Conservation (phyloP, 2,113 vertebrate genomes). For the Archilochus colubris region DNA sequence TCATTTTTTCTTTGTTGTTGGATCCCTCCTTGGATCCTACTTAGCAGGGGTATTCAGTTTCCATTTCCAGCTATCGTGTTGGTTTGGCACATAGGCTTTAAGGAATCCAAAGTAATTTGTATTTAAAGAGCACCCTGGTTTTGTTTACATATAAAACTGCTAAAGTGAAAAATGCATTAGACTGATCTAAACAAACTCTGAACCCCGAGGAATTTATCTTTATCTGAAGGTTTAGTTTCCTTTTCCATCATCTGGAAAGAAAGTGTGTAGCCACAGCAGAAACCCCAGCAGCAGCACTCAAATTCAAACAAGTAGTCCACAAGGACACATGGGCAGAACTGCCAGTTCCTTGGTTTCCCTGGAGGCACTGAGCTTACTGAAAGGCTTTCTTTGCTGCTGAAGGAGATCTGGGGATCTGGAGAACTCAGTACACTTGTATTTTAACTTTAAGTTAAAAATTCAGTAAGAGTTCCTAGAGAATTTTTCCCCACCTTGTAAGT, state of each 20-base stretch:
- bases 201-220: not conserved
- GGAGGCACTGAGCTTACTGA: not conserved
- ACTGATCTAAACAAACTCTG: not conserved
- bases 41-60: not conserved
- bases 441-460: not conserved
- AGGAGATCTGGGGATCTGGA: not conserved
- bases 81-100: not conserved
- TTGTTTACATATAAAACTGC: conserved; percentile 20
- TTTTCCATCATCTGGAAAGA: not conserved
- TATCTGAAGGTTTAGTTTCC: not conserved
- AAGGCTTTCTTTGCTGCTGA: not conserved
- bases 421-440: not conserved
- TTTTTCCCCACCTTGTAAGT: not conserved
- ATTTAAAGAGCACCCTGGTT: conserved; percentile 15
- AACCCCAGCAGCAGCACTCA: not conserved
- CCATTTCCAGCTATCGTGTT: not conserved
- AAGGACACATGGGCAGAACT: not conserved
- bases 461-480: not conserved
- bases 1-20: not conserved
- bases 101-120: not conserved
- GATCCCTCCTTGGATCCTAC: not conserved
- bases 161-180: conserved; percentile 24
- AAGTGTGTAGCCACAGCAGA: not conserved
- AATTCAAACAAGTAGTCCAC: not conserved
- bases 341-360: not conserved